These are phyloP conservation scores for Sitodiplosis mosellana DNA, from an alignment of 1,140 invertebrate genomes.

Conservation along the genomic window DNA sequence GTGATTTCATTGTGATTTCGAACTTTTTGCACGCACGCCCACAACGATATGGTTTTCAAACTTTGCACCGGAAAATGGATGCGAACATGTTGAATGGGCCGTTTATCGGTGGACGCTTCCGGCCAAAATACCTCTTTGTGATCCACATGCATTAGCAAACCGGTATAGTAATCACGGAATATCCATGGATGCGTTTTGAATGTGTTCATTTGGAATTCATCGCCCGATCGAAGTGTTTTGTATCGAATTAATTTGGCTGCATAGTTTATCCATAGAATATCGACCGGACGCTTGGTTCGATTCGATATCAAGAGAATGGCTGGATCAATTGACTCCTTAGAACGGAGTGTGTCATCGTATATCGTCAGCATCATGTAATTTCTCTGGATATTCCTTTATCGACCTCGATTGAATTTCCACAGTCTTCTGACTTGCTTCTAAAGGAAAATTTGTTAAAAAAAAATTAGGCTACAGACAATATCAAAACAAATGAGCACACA, in stretches of 20 bases:
- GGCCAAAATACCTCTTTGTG: conserved; percentile 22
- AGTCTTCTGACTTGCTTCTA: neutral
- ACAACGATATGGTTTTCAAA: conserved; percentile 6
- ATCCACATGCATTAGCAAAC: conserved; percentile 30
- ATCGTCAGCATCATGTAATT: neutral
- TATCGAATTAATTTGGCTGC: conserved; percentile 36
- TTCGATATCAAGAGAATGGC: conserved; percentile 52
- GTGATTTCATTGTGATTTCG: too few relatives aligned
- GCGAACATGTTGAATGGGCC: conserved; percentile 10
- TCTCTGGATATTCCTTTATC: neutral
- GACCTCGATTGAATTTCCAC: neutral
- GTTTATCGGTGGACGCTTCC: conserved; percentile 10
- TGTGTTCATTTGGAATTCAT: conserved; percentile 41
- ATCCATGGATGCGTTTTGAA: conserved; percentile 56
- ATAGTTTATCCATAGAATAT: conserved; percentile 59
- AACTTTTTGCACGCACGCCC: neutral
- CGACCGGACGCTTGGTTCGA: conserved; percentile 35
- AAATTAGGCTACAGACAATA: neutral
- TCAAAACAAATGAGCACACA: neutral
- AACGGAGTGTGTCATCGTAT: conserved; percentile 17
- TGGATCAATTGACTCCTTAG: conserved; percentile 25
- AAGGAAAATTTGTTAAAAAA: neutral
- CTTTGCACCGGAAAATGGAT: conserved; percentile 18
- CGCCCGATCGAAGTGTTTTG: conserved; percentile 27
- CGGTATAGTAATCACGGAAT: conserved; percentile 39